Conservation (phyloP, 2,797 vertebrate species). For the Microchirus variegatus region DNA sequence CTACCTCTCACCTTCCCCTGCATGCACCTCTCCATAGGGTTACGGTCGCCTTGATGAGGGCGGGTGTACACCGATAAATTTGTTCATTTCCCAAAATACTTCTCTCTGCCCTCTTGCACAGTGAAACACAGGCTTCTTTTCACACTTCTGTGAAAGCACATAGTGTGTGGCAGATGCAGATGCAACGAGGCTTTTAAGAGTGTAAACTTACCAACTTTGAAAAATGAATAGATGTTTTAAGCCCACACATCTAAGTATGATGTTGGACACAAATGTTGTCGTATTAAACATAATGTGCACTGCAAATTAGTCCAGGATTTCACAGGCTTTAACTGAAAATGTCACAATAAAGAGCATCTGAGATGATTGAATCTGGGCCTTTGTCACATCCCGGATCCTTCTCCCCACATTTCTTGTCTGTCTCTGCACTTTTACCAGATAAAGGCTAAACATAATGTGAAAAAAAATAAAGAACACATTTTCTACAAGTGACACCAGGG, state of each 20-base stretch:
- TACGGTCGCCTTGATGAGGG: slow-evolving; percentile 26
- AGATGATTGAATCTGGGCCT: not conserved
- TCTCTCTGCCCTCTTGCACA: slow-evolving; percentile 30
- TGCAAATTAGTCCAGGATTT: too few relatives aligned
- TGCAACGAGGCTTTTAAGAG: slow-evolving; percentile 14
- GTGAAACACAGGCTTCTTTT: slow-evolving; percentile 37
- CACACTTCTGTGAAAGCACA: slow-evolving; percentile 51
- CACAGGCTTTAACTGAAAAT: too few relatives aligned
- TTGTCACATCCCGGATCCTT: not conserved
- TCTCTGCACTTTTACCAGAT: not conserved
- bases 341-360: too few relatives aligned
- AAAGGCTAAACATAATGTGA: not conserved
- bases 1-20: slow-evolving; percentile 24
- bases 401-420: not conserved
- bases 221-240: slow-evolving; percentile 9
- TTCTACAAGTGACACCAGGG: slow-evolving; percentile 5
- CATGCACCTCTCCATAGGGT: slow-evolving; percentile 29
- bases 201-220: slow-evolving; percentile 17
- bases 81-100: slow-evolving; percentile 52
- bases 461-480: not conserved
- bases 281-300: slow-evolving; percentile 1
- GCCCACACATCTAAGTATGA: slow-evolving; percentile 9
- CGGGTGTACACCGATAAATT: slow-evolving; percentile 31
- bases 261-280: not conserved
- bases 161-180: slow-evolving; percentile 25